Evolutionary conservation across 2,797 vertebrate species (phyloP).

Genomic region (Gorsachius magnificus): DNA sequence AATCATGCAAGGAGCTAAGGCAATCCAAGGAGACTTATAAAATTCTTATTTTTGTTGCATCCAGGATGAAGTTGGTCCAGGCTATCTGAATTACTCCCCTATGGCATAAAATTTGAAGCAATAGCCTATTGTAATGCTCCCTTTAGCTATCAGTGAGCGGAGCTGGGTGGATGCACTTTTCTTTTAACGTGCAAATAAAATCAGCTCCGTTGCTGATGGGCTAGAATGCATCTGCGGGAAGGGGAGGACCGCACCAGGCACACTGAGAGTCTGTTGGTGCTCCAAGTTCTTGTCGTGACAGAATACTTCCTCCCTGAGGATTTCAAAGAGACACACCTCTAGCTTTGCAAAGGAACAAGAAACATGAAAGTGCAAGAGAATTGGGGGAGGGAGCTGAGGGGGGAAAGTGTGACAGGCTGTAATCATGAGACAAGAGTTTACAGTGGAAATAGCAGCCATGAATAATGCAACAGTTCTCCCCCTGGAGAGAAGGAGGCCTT

Average conservation of each 20-base stretch:
- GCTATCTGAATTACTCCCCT: neutral
- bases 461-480: conserved; percentile 45
- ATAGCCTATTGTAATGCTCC: neutral
- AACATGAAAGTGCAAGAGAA: neutral
- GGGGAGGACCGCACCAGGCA: neutral
- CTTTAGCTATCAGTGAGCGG: neutral
- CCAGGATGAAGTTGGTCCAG: neutral
- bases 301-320: neutral
- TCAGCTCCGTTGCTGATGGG: neutral
- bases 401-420: neutral
- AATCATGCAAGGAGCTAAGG: neutral
- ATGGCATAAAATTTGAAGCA: neutral
- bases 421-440: conserved; percentile 5
- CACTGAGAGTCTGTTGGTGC: neutral
- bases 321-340: conserved; percentile 15
- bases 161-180: neutral
- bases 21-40: neutral
- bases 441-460: neutral
- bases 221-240: neutral
- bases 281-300: neutral
- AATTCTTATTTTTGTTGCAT: neutral
- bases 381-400: neutral
- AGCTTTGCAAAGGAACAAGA: conserved; percentile 7
- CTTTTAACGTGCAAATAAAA: neutral
- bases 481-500: conserved; percentile 6